Conservation (phyloP, 1,140 invertebrate genomes). For the Plutomurus gul region DNA sequence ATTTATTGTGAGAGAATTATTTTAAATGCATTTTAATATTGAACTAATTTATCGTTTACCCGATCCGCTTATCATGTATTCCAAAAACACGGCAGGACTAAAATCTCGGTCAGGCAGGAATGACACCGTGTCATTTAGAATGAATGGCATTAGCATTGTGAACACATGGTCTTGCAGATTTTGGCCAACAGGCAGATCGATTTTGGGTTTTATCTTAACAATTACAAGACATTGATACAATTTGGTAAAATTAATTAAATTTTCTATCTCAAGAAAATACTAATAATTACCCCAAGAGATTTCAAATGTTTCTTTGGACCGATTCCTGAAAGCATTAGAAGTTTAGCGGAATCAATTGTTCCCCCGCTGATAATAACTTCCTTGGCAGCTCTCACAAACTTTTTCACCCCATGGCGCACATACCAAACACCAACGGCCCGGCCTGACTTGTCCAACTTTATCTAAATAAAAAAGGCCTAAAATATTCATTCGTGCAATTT, state of each 20-base stretch:
- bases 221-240: neutral
- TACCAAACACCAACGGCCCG: constrained; percentile 68
- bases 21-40: neutral
- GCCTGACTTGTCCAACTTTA: constrained; percentile 42
- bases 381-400: constrained; percentile 66
- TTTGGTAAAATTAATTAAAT: neutral
- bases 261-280: neutral
- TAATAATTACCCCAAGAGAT: constrained; percentile 36
- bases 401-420: constrained; percentile 60
- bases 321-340: constrained; percentile 57
- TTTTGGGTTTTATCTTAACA: constrained; percentile 21
- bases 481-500: neutral
- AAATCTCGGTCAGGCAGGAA: constrained; percentile 40
- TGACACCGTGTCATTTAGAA: constrained; percentile 13
- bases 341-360: constrained; percentile 73
- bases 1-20: neutral
- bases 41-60: too few relatives aligned
- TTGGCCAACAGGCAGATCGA: constrained; percentile 59
- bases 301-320: constrained; percentile 48
- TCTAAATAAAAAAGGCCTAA: constrained; percentile 3
- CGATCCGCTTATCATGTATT: constrained; percentile 40
- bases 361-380: constrained; percentile 78
- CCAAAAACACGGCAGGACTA: neutral
- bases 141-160: neutral
- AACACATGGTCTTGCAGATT: constrained; percentile 56